A percentile compares a stretch with the other conserved stretches of the same genome.
Conservation (phyloP, 2,888 invertebrate species). For the Synanthedon tipuliformis region DNA sequence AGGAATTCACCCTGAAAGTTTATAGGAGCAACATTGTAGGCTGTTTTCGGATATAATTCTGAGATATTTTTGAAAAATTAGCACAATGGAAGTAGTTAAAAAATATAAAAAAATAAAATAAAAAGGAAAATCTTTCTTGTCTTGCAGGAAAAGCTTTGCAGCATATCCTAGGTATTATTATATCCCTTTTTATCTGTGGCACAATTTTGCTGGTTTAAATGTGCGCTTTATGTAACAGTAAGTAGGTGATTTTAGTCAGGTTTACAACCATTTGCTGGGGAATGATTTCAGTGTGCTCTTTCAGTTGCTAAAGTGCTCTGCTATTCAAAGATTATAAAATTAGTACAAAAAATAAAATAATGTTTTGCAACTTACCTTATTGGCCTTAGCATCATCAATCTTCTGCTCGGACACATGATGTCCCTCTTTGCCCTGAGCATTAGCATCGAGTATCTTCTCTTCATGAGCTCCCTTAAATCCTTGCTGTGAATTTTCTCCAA, state of each 20-base stretch:
- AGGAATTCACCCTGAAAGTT: constrained; percentile 64
- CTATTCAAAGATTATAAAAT: neutral
- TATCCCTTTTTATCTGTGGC: no score
- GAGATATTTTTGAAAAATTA: neutral
- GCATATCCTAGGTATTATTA: no score
- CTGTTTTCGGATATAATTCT: neutral
- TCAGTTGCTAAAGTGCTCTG: no score
- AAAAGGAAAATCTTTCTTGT: no score
- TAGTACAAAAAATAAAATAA: neutral
- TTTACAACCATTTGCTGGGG: no score
- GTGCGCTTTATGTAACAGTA: no score
- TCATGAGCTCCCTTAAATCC: constrained; percentile 72
- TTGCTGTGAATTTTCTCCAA: constrained; percentile 68
- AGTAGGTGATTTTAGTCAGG: no score
- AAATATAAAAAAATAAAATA: no score
- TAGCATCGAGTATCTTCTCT: constrained; percentile 68
- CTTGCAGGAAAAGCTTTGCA: no score
- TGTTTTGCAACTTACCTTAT: constrained; percentile 49
- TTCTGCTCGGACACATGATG: constrained; percentile 69
- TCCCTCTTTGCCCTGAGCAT: constrained; percentile 70
- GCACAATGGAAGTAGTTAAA: no score
- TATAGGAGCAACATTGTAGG: neutral
- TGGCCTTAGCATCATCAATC: constrained; percentile 69
- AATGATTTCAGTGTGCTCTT: no score
- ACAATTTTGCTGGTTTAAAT: no score